Conservation (phyloP, 2,113 vertebrate species). For the Bungarus multicinctus region DNA sequence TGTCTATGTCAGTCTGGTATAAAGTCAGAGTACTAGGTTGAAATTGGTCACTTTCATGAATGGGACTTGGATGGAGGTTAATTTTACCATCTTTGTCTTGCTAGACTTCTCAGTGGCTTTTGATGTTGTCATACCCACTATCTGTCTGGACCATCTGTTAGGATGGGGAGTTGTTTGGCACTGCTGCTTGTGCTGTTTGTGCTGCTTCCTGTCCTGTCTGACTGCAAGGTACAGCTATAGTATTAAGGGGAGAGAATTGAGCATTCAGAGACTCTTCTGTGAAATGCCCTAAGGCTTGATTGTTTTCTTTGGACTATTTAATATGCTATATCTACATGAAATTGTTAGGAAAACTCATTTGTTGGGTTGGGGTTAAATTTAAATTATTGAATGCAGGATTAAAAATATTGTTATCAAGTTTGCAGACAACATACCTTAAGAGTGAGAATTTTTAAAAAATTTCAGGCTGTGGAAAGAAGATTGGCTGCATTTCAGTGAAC, state of each 20-base stretch:
- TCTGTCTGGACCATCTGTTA: neutral
- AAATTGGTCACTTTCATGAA: neutral
- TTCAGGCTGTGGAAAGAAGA: neutral
- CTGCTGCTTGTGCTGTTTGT: neutral
- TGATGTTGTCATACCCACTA: neutral
- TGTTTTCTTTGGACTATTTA: neutral
- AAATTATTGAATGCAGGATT: neutral
- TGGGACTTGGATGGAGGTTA: neutral
- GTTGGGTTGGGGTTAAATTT: neutral
- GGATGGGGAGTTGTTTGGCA: neutral
- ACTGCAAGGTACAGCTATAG: neutral
- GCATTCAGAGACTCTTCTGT: neutral
- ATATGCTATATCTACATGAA: neutral
- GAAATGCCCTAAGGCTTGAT: neutral
- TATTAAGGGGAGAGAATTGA: neutral
- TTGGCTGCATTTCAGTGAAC: neutral
- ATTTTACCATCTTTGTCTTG: neutral
- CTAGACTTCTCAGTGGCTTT: neutral
- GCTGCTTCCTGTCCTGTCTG: neutral
- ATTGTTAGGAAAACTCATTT: neutral
- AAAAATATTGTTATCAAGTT: neutral
- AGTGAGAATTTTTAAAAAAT: neutral
- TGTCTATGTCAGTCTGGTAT: neutral
- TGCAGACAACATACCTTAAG: neutral
- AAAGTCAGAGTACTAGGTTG: neutral